These are phyloP conservation scores for Emydocephalus ijimae DNA, from an alignment of 2,113 vertebrate genomes.

Conservation along the genomic window DNA sequence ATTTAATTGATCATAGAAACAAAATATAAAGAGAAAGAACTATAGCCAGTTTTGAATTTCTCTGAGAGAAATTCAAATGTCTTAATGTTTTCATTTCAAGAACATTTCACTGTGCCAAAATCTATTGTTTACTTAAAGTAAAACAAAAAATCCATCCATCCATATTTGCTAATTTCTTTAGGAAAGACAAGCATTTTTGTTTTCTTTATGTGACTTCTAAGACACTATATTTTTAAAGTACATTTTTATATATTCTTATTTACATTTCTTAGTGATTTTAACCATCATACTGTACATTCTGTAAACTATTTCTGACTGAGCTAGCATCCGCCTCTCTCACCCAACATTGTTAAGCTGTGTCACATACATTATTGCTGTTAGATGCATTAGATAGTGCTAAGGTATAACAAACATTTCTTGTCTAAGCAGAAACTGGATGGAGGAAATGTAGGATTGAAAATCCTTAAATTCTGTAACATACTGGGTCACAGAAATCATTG, in stretches of 20 bases:
- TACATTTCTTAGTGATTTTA: not conserved
- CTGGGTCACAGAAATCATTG: not conserved
- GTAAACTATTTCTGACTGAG: not conserved
- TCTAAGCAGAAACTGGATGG: not conserved
- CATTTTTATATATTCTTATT: not conserved
- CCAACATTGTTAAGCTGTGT: not conserved
- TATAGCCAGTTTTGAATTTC: not conserved
- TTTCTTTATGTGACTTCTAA: not conserved
- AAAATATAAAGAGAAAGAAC: conserved; percentile 21
- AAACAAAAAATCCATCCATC: not conserved
- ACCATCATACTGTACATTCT: not conserved
- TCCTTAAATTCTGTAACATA: not conserved
- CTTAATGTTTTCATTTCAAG: not conserved
- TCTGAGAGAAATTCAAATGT: not conserved
- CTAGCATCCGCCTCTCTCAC: not conserved
- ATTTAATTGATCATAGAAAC: conserved; percentile 4
- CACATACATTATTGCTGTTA: not conserved
- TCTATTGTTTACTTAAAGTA: not conserved
- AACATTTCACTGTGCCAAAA: not conserved
- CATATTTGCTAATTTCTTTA: not conserved
- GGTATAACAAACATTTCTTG: not conserved
- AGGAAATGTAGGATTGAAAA: not conserved
- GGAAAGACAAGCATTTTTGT: not conserved
- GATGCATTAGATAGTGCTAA: not conserved
- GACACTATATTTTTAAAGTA: not conserved